A percentile compares a stretch with the other conserved stretches of the same genome.
Conservation (phyloP, 2,797 vertebrate genomes). For the Rhinogobio ventralis region DNA sequence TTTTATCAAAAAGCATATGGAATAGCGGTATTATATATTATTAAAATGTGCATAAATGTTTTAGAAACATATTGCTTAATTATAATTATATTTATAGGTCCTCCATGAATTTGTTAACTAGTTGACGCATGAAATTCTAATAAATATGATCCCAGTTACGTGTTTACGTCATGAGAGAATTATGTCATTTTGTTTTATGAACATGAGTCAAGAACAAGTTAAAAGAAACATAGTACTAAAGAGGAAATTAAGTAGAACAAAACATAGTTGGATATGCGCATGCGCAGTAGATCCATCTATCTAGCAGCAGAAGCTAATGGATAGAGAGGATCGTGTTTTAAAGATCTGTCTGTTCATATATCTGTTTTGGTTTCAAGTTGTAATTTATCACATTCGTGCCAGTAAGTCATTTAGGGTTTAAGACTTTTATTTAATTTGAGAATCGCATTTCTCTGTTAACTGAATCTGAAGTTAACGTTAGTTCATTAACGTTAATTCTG, state of each 20-base stretch:
- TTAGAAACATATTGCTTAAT: not conserved
- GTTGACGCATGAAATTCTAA: not conserved
- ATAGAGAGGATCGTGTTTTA: not conserved
- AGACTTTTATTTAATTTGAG: not conserved
- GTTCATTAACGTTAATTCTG: not conserved
- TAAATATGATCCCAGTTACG: not conserved
- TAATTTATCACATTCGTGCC: not conserved
- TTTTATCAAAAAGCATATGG: not conserved
- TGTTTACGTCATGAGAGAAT: not conserved
- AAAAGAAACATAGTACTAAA: not conserved
- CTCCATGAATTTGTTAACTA: not conserved
- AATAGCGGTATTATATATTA: not conserved
- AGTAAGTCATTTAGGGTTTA: not conserved
- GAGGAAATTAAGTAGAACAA: not conserved
- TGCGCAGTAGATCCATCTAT: not conserved
- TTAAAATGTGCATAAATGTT: not conserved
- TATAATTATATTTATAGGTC: not conserved
- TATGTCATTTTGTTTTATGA: not conserved
- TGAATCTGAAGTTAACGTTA: not conserved
- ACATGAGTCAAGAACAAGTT: not conserved
- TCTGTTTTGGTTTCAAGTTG: not conserved
- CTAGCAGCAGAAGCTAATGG: not conserved
- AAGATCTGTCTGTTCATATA: not conserved
- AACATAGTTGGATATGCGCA: not conserved
- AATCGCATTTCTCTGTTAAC: not conserved